Evolutionary conservation across 2,797 vertebrate genomes (phyloP), one percentile per base, ranked within the genome.

Genomic region (Oreonectes daqikongensis): DNA sequence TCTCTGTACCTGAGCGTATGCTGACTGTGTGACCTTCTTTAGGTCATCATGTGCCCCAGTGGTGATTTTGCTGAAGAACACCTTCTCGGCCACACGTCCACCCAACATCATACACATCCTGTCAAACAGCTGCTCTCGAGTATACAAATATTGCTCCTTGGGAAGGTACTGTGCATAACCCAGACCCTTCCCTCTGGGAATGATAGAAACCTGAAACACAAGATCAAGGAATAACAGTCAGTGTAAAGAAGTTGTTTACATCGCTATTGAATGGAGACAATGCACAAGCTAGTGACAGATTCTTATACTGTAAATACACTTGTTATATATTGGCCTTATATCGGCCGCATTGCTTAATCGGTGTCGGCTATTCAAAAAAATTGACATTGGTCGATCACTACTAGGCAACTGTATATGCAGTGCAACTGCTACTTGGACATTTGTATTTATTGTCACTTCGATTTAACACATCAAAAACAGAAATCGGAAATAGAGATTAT

Each of bases 81-180:
- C 85, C 78, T 92, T 88, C 87, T 95, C 93, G 0, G 94, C 91
- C 64, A 93, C 94, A 0, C 93, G 89, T 0, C 92, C 94, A 0
- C 92, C 93, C 6, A 95, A 88, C 93, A 93, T 91, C 91, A 93
- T 90, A 42, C 94, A 94, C 94, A 93, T 91, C 74, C 87, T 82
- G 83, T 93, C 91, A 0, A 92, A 94, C 48, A 95, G 92, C 87
- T 94, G 94, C 85, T 94, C 92, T 1, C 30, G 77, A 0, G 90
- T 93, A 83, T 92, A 92, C n/a, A 94, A 87, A 83, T 88, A 92
- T 85, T 93, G 93, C 84, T 95, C 93, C 7, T 87, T 86, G n/a
- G 93, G 93, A n/a, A 94, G 90, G 84, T 94, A 93, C 86, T 93
- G 93, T 0, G 93, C 90, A 0, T 87, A 93, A 2, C 94, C 90